phyloP scores from a whole-genome alignment of 2,113 vertebrate species.

The Desmodus rotundus region DNA sequence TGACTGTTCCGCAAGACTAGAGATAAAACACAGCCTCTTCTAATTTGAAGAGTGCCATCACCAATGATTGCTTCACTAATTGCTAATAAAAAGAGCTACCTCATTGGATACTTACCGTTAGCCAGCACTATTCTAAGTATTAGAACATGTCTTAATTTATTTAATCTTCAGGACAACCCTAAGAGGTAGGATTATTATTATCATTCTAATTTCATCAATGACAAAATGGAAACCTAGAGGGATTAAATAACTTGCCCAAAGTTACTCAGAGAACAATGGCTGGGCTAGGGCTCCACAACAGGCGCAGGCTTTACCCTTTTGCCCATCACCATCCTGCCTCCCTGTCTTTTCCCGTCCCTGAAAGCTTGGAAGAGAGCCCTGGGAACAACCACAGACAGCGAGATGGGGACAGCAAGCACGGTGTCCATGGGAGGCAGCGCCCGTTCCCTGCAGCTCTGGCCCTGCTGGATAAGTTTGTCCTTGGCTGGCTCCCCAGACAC shows the following conservation, averaged over 20 bases:
- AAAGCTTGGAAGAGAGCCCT: neutral
- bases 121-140: neutral
- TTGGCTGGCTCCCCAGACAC: neutral
- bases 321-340: neutral
- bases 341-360: neutral
- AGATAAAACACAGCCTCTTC: neutral
- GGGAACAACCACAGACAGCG: neutral
- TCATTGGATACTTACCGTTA: neutral
- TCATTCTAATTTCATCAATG: neutral
- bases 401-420: neutral
- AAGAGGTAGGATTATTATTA: neutral
- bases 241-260: neutral
- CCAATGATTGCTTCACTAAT: neutral
- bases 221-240: neutral
- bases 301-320: neutral
- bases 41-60: neutral
- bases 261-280: neutral
- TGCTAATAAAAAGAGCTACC: neutral
- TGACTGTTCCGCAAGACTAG: neutral
- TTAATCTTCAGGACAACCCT: neutral
- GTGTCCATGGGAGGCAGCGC: neutral
- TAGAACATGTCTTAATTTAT: neutral
- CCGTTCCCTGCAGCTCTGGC: neutral
- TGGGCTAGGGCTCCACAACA: neutral
- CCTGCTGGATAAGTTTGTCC: neutral